Conservation (phyloP, 2,113 vertebrate species). For the Zootoca vivipara region DNA sequence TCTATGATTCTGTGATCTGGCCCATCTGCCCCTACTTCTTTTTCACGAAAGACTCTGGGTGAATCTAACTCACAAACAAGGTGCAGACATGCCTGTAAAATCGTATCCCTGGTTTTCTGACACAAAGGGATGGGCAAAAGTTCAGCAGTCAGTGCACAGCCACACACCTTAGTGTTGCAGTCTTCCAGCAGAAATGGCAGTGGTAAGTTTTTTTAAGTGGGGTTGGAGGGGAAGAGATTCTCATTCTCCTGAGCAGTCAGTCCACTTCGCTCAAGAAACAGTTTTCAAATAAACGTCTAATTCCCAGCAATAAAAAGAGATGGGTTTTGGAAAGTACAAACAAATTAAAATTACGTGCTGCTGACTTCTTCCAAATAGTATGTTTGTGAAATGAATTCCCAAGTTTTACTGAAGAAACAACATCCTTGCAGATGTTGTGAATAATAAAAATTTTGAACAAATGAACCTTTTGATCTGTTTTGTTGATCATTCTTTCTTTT, state of each 20-base stretch:
- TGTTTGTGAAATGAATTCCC: background rate
- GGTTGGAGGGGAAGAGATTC: conserved; percentile 23
- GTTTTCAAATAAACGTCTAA: conserved; percentile 21
- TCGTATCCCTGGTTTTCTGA: conserved; percentile 16
- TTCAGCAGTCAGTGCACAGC: conserved; percentile 5
- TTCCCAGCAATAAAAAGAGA: conserved; percentile 25
- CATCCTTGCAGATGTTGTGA: background rate
- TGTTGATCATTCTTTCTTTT: background rate
- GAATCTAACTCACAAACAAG: background rate
- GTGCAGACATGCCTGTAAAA: background rate
- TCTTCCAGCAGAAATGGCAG: conserved; percentile 29
- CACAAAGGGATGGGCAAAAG: conserved; percentile 47
- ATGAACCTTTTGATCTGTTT: accelerated
- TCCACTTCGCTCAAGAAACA: conserved; percentile 36
- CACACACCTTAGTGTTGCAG: conserved; percentile 32
- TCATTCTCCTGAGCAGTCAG: conserved; percentile 30
- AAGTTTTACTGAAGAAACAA: background rate
- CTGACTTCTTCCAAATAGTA: background rate
- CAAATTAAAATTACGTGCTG: background rate
- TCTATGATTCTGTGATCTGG: too few relatives aligned
- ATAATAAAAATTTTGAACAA: background rate
- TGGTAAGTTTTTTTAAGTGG: conserved; percentile 35
- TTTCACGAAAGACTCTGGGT: background rate
- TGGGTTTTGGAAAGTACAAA: background rate
- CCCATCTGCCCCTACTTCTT: too few relatives aligned